Conservation (phyloP, 2,888 invertebrate species). For the Imbricaverruca yamaguchii region DNA sequence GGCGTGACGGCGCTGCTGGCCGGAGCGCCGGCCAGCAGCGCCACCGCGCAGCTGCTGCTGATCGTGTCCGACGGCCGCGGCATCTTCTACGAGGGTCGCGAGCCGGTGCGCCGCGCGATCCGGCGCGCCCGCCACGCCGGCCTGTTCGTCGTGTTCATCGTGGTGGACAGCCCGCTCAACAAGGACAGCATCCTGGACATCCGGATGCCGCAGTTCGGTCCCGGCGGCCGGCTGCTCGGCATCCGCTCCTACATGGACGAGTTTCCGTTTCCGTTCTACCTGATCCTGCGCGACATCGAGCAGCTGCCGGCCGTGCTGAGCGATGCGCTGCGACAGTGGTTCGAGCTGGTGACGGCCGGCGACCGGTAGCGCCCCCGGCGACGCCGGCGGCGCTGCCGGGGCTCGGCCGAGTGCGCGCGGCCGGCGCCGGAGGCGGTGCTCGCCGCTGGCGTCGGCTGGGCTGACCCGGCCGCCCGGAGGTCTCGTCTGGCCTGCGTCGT, state of each 20-base stretch:
- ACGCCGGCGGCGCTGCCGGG: no score
- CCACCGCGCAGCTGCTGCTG: slow-evolving; percentile 75
- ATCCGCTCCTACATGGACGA: slow-evolving; percentile 82
- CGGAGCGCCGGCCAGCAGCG: slow-evolving; percentile 33
- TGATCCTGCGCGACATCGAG: slow-evolving; percentile 81
- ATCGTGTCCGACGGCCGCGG: slow-evolving; percentile 94
- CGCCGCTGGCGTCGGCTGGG: no score
- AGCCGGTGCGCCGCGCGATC: slow-evolving; percentile 66
- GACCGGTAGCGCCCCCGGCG: slow-evolving; percentile 26
- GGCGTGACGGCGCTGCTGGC: slow-evolving; percentile 62
- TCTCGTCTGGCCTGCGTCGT: no score
- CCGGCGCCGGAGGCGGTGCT: no score
- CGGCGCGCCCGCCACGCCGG: slow-evolving; percentile 68
- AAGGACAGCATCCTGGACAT: slow-evolving; percentile 91
- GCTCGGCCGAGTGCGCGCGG: no score
- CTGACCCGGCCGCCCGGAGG: no score
- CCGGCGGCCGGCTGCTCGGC: slow-evolving; percentile 50
- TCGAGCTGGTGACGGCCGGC: slow-evolving; percentile 71
- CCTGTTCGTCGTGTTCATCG: slow-evolving; percentile 89
- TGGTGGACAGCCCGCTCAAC: slow-evolving; percentile 87
- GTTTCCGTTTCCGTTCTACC: slow-evolving; percentile 97
- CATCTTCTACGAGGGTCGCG: slow-evolving; percentile 78
- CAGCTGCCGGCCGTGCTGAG: slow-evolving; percentile 83
- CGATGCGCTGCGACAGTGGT: slow-evolving; percentile 97
- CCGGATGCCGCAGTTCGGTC: slow-evolving; percentile 62